A percentile compares a stretch with the other conserved stretches of the same genome.
phyloP scores from a whole-genome alignment of 2,888 invertebrate species.

The Aporophyla nigra region DNA sequence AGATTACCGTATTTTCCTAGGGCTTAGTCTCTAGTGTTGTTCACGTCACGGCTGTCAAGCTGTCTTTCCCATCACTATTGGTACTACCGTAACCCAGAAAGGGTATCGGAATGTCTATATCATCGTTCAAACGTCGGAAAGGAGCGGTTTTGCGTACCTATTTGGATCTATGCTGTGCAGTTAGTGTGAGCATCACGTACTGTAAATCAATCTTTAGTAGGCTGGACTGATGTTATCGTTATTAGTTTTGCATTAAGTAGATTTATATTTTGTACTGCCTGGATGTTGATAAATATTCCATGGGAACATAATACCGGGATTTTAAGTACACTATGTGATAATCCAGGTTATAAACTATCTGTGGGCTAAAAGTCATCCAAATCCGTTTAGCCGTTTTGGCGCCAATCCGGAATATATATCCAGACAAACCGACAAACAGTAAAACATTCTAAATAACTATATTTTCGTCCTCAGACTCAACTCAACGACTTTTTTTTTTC shows the following conservation, averaged over 20 bases:
- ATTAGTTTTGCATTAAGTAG: neutral
- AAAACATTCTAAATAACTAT: no score
- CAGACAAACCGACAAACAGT: no score
- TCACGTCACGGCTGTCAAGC: constrained; percentile 26
- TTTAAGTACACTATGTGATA: no score
- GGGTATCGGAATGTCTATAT: constrained; percentile 48
- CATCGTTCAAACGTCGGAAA: constrained; percentile 29
- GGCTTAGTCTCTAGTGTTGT: neutral
- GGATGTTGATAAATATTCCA: no score
- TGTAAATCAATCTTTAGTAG: neutral
- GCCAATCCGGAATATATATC: no score
- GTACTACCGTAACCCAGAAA: constrained; percentile 23
- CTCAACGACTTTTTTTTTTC: no score
- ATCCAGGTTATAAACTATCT: no score
- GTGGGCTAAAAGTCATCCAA: no score
- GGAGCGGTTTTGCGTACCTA: constrained; percentile 25
- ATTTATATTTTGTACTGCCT: neutral
- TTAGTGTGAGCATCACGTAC: constrained; percentile 41
- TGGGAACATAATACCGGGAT: no score
- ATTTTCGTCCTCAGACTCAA: no score
- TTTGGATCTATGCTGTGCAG: constrained; percentile 1
- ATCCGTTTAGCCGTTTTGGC: no score
- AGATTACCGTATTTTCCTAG: neutral
- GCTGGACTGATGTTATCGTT: neutral
- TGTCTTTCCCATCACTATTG: constrained; percentile 5